These are phyloP conservation scores for Anolis sagrei DNA, from an alignment of 2,113 vertebrate genomes.

Conservation along the genomic window DNA sequence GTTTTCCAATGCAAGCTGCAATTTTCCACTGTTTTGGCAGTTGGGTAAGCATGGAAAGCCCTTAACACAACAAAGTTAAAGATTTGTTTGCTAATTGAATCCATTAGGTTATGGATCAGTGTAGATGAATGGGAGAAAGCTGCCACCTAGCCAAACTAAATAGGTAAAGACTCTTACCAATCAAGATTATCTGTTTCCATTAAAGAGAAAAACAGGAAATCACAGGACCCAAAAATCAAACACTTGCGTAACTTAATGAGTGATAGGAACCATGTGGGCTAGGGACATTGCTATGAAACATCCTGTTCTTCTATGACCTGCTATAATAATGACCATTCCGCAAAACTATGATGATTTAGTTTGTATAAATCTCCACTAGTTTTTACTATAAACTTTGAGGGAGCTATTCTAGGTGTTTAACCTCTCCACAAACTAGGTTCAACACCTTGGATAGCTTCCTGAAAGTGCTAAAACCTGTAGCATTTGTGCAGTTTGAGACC, in stretches of 20 bases:
- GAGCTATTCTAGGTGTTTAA: too few species aligned
- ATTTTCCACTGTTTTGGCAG: too few species aligned
- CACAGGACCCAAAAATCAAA: neutral
- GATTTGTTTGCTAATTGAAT: too few species aligned
- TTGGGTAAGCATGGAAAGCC: too few species aligned
- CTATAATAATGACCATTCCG: too few species aligned
- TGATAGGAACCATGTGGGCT: neutral
- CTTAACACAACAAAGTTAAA: too few species aligned
- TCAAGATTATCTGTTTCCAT: neutral
- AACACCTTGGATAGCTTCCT: too few species aligned
- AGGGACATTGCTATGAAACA: neutral
- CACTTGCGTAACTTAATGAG: neutral
- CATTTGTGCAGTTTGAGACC: too few species aligned
- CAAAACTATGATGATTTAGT: too few species aligned
- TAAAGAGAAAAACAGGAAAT: neutral
- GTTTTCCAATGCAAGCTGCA: neutral
- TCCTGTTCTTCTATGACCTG: neutral
- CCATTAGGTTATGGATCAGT: neutral
- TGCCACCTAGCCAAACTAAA: neutral
- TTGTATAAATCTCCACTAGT: neutral
- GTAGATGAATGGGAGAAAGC: neutral
- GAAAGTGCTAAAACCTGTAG: too few species aligned
- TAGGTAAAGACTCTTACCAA: neutral
- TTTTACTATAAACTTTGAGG: neutral
- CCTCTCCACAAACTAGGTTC: too few species aligned